Conservation (phyloP, 1,140 invertebrate species). For the Temnothorax nylanderi region DNA sequence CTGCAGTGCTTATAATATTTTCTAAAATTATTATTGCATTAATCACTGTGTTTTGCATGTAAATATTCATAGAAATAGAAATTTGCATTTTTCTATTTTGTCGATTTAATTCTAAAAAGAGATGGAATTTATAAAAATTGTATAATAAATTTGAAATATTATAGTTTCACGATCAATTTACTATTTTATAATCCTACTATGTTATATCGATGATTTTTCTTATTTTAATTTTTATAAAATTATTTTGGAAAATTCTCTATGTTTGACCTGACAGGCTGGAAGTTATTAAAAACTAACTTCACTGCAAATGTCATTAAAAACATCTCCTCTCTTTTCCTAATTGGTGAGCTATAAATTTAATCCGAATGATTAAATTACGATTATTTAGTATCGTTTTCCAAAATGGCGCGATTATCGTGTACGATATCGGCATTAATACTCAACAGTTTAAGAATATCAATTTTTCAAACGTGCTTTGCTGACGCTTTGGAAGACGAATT, state of each 20-base stretch:
- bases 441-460: slow-evolving; percentile 66
- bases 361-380: not conserved
- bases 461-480: slow-evolving; percentile 76
- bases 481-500: slow-evolving; percentile 74
- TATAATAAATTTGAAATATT: not conserved
- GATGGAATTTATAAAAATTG: not conserved
- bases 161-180: not conserved
- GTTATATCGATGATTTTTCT: not conserved
- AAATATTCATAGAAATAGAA: not conserved
- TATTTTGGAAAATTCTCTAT: not conserved
- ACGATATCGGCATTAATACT: slow-evolving; percentile 78
- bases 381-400: not conserved
- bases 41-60: not conserved
- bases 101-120: not conserved
- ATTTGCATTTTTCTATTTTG: not conserved
- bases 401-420: slow-evolving; percentile 74
- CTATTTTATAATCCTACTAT: not conserved
- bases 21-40: not conserved
- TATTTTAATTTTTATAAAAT: not conserved
- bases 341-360: not conserved
- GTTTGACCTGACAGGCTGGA: not conserved
- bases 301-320: not conserved
- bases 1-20: not conserved
- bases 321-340: not conserved
- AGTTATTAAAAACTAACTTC: slow-evolving; percentile 29